A percentile compares a stretch with the other conserved stretches of the same genome.
Evolutionary conservation across 2,888 invertebrate genomes (phyloP).

Genomic region (Dinocampus coccinellae): DNA sequence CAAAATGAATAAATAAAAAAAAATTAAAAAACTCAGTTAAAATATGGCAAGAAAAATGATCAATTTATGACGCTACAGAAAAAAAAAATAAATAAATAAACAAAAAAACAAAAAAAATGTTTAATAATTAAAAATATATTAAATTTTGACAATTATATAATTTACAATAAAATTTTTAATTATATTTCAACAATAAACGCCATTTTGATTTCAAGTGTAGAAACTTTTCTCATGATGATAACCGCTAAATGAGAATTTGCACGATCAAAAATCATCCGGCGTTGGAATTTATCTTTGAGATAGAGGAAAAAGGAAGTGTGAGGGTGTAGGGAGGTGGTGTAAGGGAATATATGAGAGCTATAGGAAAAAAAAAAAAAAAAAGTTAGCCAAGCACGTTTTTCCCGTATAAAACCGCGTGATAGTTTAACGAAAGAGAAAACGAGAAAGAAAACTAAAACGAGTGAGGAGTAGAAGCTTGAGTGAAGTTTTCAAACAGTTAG

Average conservation of each 20-base stretch:
- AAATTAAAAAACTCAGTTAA: background rate
- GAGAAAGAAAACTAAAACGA: background rate
- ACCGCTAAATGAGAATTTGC: background rate
- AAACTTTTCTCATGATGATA: background rate
- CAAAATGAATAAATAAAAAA: too few relatives aligned
- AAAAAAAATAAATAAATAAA: background rate
- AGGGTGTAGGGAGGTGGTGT: too few relatives aligned
- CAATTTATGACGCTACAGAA: background rate
- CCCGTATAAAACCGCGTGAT: background rate
- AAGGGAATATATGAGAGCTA: too few relatives aligned
- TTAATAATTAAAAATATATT: too few relatives aligned
- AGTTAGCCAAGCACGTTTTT: slow-evolving; percentile 23
- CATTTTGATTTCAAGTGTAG: background rate
- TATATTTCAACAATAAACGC: background rate
- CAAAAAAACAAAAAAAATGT: too few relatives aligned
- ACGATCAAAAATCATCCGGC: slow-evolving; percentile 7
- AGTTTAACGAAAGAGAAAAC: background rate
- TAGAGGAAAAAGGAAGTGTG: too few relatives aligned
- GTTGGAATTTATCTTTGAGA: slow-evolving; percentile 25
- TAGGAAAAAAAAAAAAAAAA: too few relatives aligned
- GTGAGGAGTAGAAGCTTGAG: background rate
- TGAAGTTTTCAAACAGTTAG: slow-evolving; percentile 19
- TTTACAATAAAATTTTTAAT: background rate
- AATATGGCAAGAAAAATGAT: background rate
- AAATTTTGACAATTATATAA: background rate